Percentiles rank a stretch among this genome's conserved stretches.
These are phyloP conservation scores for Sebastes umbrosus DNA, from an alignment of 2,797 vertebrate genomes.

Conservation along the genomic window DNA sequence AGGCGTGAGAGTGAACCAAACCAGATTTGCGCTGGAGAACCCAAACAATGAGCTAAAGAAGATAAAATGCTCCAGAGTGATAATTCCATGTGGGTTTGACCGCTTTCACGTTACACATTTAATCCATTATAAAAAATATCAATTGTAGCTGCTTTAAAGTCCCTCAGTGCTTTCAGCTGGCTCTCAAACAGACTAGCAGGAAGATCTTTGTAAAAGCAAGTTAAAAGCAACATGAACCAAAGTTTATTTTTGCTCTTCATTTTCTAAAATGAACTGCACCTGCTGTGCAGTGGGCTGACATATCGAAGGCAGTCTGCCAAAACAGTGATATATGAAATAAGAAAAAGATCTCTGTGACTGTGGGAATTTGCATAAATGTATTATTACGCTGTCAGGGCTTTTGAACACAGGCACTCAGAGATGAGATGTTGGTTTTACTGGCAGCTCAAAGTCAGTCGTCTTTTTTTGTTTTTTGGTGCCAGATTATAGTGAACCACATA, in stretches of 20 bases:
- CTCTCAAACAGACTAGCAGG: background rate
- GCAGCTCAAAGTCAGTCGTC: background rate
- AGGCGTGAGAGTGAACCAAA: background rate
- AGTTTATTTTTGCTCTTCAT: background rate
- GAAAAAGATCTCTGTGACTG: conserved; percentile 14
- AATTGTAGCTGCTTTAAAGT: background rate
- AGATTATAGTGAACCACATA: background rate
- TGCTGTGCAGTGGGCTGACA: background rate
- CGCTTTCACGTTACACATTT: background rate
- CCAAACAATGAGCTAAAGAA: background rate
- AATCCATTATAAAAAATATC: background rate
- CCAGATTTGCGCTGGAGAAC: background rate
- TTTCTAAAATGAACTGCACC: conserved; percentile 3
- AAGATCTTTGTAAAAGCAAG: background rate
- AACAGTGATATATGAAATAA: background rate
- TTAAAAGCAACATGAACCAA: background rate
- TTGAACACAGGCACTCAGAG: background rate
- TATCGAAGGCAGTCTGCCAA: background rate
- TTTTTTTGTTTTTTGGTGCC: background rate
- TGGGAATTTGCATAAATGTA: conserved; percentile 20
- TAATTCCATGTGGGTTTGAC: background rate
- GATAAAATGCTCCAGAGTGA: background rate
- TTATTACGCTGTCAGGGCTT: conserved; percentile 16
- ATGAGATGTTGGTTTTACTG: background rate
- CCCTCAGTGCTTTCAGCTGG: background rate